Evolutionary conservation across 2,113 vertebrate species (phyloP), one percentile per base, ranked within the genome.

Genomic region (Pungitius pungitius): DNA sequence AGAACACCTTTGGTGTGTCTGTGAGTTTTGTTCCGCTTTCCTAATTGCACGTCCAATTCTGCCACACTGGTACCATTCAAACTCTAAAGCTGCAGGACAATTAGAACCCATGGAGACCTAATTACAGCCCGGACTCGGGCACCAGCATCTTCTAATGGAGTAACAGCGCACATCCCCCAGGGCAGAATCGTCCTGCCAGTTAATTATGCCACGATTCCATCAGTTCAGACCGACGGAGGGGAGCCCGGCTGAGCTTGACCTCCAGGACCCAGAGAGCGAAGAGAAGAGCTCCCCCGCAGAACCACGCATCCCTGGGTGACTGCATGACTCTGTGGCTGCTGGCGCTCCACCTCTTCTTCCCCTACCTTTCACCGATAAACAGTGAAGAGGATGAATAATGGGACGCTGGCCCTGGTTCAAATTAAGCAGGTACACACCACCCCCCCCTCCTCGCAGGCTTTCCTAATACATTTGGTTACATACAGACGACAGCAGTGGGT

Each of bases 181-280:
- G 82, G 87, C 71, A 67, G 81, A 86, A 89, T 91, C 77, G 87
- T 80, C 84, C 75, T 74, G 73, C 81, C 84, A 82, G 82, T 91
- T 93, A 92, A 93, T 93, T 92, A 91, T 90, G 72, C 89, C 78
- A 91, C 92, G 92, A 93, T 90, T 92, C 85, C 80, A 91, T 92
- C 88, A 93, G 88, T 87, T 75, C 83, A 86, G 81, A 83, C 73
- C 88, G 84, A 75, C 52, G 70, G 77, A 85, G 82, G 58, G 77
- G 77, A 45, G 60, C 67, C 17, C 52, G 58, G 68, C 74, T 68
- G 30, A 47, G 13, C 62, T 63, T 88, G 90, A 92, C 89, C 92
- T 90, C 80, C 63, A 84, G 80, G 83, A 89, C 89, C 45, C 39
- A 33, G 51, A 72, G 56, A 75, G 72, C 11, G 26, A 70, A 81